Evolutionary conservation across 1,140 invertebrate genomes (phyloP).

Genomic region (Muscidifurax raptorellus): DNA sequence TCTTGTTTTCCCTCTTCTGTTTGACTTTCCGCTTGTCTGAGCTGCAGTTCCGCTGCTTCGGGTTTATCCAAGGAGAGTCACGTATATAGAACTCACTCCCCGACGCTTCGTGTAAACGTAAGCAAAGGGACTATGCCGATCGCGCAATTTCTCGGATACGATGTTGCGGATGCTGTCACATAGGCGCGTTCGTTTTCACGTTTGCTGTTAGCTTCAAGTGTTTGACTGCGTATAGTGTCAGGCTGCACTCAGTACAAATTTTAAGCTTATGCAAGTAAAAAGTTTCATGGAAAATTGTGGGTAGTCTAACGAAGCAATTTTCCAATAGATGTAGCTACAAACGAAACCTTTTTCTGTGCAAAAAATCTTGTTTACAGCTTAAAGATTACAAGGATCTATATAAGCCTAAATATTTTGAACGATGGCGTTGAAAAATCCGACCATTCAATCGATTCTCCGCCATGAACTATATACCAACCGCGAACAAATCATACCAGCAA

Average conservation of each 20-base stretch:
- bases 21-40: conserved; percentile 13
- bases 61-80: neutral
- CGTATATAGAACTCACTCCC: neutral
- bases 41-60: neutral
- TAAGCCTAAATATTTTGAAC: too few relatives aligned
- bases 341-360: too few relatives aligned
- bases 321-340: too few relatives aligned
- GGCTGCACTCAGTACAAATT: too few relatives aligned
- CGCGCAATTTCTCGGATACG: conserved; percentile 14
- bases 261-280: too few relatives aligned
- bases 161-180: neutral
- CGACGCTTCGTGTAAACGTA: neutral
- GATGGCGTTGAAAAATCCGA: neutral
- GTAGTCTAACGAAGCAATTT: too few relatives aligned
- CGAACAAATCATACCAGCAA: neutral
- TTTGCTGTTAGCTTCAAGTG: too few relatives aligned
- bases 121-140: neutral
- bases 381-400: too few relatives aligned
- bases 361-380: too few relatives aligned
- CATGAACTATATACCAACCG: neutral
- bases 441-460: neutral
- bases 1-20: conserved; percentile 24
- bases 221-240: too few relatives aligned
- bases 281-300: too few relatives aligned
- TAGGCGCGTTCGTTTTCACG: too few relatives aligned